These are phyloP conservation scores for Drosophila paranaensis DNA, from an alignment of 2,888 invertebrate genomes.

Conservation along the genomic window DNA sequence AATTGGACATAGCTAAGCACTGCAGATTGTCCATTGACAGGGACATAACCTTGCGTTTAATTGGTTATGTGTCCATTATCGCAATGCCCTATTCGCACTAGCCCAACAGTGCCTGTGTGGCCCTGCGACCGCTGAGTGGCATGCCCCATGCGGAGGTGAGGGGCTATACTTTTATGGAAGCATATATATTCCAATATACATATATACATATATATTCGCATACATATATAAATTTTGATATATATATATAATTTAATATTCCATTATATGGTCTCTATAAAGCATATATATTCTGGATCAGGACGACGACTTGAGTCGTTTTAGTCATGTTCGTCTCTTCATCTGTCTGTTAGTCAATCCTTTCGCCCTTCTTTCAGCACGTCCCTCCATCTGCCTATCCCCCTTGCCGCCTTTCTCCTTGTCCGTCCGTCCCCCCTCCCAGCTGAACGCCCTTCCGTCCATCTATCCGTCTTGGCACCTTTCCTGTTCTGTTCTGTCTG, in stretches of 20 bases:
- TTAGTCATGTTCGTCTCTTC: not conserved
- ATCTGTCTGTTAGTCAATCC: not conserved
- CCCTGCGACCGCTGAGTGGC: not conserved
- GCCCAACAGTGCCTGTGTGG: not conserved
- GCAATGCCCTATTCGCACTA: not conserved
- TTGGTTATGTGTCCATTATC: conserved; percentile 3
- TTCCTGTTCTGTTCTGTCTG: not conserved
- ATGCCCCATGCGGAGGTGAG: not conserved
- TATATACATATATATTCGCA: too few relatives aligned
- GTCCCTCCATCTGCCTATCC: not conserved
- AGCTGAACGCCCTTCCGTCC: not conserved
- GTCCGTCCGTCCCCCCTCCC: not conserved
- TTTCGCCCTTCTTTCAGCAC: not conserved
- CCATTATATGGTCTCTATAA: too few relatives aligned
- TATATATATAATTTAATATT: too few relatives aligned
- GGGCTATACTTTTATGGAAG: not conserved
- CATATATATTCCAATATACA: too few relatives aligned
- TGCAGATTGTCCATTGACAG: conserved; percentile 8
- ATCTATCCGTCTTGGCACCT: not conserved
- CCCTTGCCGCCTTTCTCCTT: not conserved
- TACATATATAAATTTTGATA: too few relatives aligned
- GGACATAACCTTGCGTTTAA: conserved; percentile 6
- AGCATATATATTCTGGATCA: too few relatives aligned
- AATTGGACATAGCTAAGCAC: conserved; percentile 24
- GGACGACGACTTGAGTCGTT: not conserved